Conservation (phyloP, 2,888 invertebrate genomes). For the Stenurella melanura region DNA sequence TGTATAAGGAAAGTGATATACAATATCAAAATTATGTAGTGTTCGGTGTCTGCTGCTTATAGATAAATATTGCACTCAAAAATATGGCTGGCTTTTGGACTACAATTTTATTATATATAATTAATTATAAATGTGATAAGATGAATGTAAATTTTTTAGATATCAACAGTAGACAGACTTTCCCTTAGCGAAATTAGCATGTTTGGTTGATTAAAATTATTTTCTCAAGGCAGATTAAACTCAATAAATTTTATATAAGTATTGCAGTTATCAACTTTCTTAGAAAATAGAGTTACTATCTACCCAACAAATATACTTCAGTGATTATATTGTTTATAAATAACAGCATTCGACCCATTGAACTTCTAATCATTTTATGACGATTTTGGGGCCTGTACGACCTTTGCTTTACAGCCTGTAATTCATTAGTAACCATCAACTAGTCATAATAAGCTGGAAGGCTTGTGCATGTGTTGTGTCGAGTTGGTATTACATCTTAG, state of each 20-base stretch:
- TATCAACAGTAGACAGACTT: not conserved
- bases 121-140: not conserved
- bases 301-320: conserved; percentile 38
- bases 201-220: not conserved
- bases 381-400: conserved; percentile 56
- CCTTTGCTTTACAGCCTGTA: conserved; percentile 48
- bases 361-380: conserved; percentile 58
- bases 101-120: too few species aligned
- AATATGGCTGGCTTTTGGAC: too few species aligned
- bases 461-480: conserved; percentile 35
- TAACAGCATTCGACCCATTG: conserved; percentile 57
- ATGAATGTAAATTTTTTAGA: not conserved
- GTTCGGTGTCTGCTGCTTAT: too few species aligned
- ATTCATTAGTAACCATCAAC: conserved; percentile 47
- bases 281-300: not conserved
- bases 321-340: conserved; percentile 53
- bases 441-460: conserved; percentile 40
- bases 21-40: too few species aligned
- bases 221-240: not conserved
- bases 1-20: too few species aligned
- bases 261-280: not conserved
- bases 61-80: too few species aligned
- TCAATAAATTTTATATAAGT: not conserved
- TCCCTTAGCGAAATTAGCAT: not conserved
- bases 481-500: conserved; percentile 30